These are phyloP conservation scores for Agonopterix alstromeriana DNA, from an alignment of 2,888 invertebrate species.

Conservation along the genomic window DNA sequence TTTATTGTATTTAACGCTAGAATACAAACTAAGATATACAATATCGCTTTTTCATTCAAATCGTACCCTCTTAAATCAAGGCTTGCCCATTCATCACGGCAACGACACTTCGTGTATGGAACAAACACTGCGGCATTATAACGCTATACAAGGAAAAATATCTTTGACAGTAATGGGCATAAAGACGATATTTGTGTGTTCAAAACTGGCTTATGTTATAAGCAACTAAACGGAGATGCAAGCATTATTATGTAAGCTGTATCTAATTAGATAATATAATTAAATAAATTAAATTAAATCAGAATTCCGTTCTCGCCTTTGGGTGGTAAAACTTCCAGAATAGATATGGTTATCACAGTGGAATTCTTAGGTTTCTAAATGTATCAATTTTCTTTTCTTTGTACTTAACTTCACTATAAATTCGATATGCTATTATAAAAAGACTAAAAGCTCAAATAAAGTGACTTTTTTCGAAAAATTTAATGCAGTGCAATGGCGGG, in stretches of 20 bases:
- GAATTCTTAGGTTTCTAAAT: constrained; percentile 17
- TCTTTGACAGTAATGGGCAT: constrained; percentile 19
- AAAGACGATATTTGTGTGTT: constrained; percentile 12
- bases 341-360: constrained; percentile 37
- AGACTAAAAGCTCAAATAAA: constrained; percentile 59
- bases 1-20: constrained; percentile 49
- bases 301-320: constrained; percentile 52
- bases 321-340: constrained; percentile 49
- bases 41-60: constrained; percentile 49
- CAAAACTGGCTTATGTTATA: constrained; percentile 22
- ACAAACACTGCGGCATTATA: constrained; percentile 26
- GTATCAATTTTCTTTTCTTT: constrained; percentile 10
- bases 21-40: constrained; percentile 39
- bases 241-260: constrained; percentile 56
- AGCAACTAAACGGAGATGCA: constrained; percentile 49
- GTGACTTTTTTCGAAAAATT: constrained; percentile 45
- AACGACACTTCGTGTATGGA: constrained; percentile 48
- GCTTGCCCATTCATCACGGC: constrained; percentile 56
- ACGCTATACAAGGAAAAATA: constrained; percentile 24
- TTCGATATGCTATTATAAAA: constrained; percentile 30
- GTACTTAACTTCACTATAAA: constrained; percentile 24
- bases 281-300: constrained; percentile 23
- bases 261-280: constrained; percentile 71
- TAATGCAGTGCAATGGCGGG: constrained; percentile 50
- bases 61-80: constrained; percentile 63